Evolutionary conservation across 2,797 vertebrate genomes (phyloP).

Genomic region (Artibeus lituratus): DNA sequence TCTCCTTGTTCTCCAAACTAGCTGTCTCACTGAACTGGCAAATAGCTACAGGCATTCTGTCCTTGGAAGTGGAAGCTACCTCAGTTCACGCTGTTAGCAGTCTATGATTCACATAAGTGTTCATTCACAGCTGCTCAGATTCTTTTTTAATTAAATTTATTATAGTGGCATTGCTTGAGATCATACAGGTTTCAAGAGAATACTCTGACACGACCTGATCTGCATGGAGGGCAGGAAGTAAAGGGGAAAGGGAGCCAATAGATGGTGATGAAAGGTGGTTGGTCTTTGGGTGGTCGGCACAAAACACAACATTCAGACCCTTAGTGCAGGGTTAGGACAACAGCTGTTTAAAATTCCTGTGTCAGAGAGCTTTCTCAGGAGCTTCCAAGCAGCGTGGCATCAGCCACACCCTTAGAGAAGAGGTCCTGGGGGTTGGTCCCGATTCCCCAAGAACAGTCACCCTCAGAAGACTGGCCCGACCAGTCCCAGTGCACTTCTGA

Average conservation of each 20-base stretch:
- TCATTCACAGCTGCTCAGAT: background rate
- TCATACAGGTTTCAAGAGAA: background rate
- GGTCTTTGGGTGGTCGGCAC: background rate
- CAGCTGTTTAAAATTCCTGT: background rate
- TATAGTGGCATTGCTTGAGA: background rate
- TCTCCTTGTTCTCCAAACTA: background rate
- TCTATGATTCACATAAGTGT: background rate
- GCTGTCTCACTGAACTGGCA: background rate
- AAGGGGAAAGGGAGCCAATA: background rate
- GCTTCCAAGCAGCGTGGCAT: background rate
- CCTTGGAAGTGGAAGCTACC: background rate
- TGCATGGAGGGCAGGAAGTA: background rate
- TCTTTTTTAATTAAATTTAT: background rate
- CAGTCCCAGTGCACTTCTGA: background rate
- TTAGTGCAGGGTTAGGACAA: background rate
- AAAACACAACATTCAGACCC: background rate
- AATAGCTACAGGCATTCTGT: background rate
- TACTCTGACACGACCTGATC: no score
- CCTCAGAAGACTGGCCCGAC: background rate
- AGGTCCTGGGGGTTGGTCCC: background rate
- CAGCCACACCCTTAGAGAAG: background rate
- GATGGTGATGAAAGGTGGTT: background rate
- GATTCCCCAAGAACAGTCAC: background rate
- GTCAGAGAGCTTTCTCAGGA: rapidly evolving
- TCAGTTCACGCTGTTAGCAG: background rate